Percentiles rank a stretch among this genome's conserved stretches.
Conservation (phyloP, 1,140 invertebrate species). For the Eubasilissa regina region DNA sequence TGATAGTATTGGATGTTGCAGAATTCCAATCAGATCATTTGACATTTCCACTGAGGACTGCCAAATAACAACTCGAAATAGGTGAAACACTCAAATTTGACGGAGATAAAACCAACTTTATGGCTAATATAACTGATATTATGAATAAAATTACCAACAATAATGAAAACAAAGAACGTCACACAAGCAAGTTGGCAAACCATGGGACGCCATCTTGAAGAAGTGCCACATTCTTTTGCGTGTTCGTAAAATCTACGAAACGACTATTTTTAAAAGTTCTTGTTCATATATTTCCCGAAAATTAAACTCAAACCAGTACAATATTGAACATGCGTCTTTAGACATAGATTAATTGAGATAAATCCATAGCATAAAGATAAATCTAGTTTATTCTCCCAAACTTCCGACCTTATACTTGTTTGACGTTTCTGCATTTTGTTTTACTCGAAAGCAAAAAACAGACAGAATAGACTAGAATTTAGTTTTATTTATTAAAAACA, state of each 20-base stretch:
- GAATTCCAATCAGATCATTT: constrained; percentile 52
- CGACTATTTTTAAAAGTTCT: constrained; percentile 45
- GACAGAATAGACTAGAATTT: too few relatives aligned
- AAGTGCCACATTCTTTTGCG: constrained; percentile 75
- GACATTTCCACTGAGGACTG: constrained; percentile 43
- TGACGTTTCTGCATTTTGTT: too few relatives aligned
- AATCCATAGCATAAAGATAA: too few relatives aligned
- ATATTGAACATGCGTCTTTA: constrained; percentile 12
- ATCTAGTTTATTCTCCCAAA: too few relatives aligned
- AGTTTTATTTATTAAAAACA: too few relatives aligned
- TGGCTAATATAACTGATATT: constrained; percentile 61
- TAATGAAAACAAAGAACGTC: constrained; percentile 73
- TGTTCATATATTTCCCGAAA: constrained; percentile 19
- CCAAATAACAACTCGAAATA: constrained; percentile 65
- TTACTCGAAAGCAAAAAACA: too few relatives aligned
- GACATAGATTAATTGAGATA: too few relatives aligned
- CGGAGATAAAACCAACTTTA: constrained; percentile 61
- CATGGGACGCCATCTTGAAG: constrained; percentile 77
- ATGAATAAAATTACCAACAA: constrained; percentile 64
- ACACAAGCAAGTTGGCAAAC: constrained; percentile 75
- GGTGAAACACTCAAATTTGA: constrained; percentile 62
- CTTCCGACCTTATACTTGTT: too few relatives aligned
- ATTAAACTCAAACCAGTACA: not conserved
- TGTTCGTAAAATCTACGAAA: constrained; percentile 44
- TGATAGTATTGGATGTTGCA: constrained; percentile 52